A percentile compares a stretch with the other conserved stretches of the same genome.
Conservation (phyloP, 1,140 invertebrate species). For the Formica exsecta region DNA sequence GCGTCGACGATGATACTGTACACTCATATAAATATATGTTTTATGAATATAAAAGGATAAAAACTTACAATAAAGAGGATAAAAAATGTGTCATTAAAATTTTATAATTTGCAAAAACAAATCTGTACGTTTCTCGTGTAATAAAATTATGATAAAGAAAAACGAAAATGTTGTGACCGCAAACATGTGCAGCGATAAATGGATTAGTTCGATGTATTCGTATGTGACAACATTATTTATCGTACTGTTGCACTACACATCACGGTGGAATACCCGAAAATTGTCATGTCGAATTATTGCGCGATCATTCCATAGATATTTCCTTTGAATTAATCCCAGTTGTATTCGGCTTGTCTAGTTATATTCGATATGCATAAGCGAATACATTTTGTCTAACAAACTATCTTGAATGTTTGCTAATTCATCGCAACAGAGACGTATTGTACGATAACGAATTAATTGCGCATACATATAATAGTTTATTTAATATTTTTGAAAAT, state of each 20-base stretch:
- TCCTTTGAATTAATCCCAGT: constrained; percentile 58
- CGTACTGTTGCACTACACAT: constrained; percentile 15
- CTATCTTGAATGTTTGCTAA: constrained; percentile 3
- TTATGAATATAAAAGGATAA: too few species aligned
- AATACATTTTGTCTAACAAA: constrained; percentile 11
- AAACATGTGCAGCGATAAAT: constrained; percentile 2
- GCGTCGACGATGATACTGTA: too few species aligned
- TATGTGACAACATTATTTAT: constrained; percentile 44
- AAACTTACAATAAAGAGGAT: not conserved
- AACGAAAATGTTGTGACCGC: not conserved
- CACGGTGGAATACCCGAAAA: constrained; percentile 52
- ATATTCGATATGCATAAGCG: constrained; percentile 9
- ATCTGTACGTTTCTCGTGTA: not conserved
- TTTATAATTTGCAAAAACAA: not conserved
- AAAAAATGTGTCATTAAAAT: not conserved
- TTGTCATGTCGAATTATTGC: constrained; percentile 44
- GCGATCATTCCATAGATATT: constrained; percentile 50
- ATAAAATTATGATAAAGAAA: constrained; percentile 12
- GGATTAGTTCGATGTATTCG: not conserved
- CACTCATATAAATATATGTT: not conserved
- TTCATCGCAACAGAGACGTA: not conserved
- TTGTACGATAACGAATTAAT: not conserved
- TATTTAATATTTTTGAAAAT: not conserved
- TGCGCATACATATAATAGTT: not conserved
- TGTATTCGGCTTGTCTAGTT: constrained; percentile 17